phyloP scores from a whole-genome alignment of 2,888 invertebrate genomes.

The Zygogramma bicolorata region DNA sequence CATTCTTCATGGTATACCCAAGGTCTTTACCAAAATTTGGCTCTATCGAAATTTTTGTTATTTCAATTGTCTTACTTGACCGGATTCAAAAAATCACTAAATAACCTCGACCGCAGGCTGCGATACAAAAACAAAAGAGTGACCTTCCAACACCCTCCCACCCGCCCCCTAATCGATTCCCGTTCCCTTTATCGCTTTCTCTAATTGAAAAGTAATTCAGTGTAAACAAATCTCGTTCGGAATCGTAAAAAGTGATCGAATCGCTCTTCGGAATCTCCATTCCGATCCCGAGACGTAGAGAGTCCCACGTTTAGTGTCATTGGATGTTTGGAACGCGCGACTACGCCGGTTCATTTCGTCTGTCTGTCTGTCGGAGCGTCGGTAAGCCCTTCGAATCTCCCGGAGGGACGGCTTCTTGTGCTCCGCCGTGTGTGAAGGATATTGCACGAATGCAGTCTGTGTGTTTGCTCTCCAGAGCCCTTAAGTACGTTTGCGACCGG shows the following conservation, averaged over 20 bases:
- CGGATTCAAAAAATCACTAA: too few relatives aligned
- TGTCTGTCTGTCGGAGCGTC: conserved; percentile 35
- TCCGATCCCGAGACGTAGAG: conserved; percentile 39
- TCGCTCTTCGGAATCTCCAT: conserved; percentile 35
- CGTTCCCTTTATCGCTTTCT: conserved; percentile 33
- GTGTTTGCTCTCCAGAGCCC: conserved; percentile 18
- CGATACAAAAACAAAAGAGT: not conserved
- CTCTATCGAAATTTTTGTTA: too few relatives aligned
- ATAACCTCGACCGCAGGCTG: too few relatives aligned
- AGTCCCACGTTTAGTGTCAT: conserved; percentile 41
- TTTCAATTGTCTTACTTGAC: too few relatives aligned
- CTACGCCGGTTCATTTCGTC: conserved; percentile 41
- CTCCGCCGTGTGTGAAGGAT: conserved; percentile 29
- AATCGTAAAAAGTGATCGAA: conserved; percentile 45
- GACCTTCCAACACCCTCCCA: not conserved
- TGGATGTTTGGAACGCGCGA: conserved; percentile 31
- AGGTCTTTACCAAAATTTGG: too few relatives aligned
- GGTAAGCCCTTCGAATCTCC: conserved; percentile 30
- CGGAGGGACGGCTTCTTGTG: conserved; percentile 24
- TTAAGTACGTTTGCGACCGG: conserved; percentile 22
- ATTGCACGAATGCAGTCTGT: conserved; percentile 34
- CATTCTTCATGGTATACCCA: too few relatives aligned
- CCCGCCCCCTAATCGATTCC: conserved; percentile 16
- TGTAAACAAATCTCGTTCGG: conserved; percentile 39
- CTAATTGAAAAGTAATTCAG: conserved; percentile 41